A percentile compares a stretch with the other conserved stretches of the same genome.
Conservation (phyloP, 2,113 vertebrate species). For the Oreochromis spilurus region DNA sequence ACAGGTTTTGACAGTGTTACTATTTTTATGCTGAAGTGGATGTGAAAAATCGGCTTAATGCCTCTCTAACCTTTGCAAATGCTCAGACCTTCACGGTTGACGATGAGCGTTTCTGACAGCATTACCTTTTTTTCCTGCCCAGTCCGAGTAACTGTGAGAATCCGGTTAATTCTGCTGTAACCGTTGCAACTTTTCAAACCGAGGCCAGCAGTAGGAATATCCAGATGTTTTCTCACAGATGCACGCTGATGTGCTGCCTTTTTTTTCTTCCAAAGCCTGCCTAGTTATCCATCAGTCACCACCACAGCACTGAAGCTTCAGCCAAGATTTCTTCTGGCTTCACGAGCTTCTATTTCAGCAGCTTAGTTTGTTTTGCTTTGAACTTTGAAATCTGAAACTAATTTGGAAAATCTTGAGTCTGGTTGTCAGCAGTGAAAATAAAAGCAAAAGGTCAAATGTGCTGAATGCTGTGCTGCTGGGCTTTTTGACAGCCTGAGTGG, state of each 20-base stretch:
- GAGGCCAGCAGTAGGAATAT: background rate
- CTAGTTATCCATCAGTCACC: slow-evolving; percentile 15
- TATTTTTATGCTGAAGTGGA: background rate
- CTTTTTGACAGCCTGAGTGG: background rate
- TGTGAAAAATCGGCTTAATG: background rate
- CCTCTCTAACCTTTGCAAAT: background rate
- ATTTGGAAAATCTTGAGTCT: background rate
- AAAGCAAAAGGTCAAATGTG: background rate
- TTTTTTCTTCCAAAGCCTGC: background rate
- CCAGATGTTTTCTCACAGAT: slow-evolving; percentile 1
- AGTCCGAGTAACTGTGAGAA: background rate
- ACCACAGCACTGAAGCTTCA: background rate
- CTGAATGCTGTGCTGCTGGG: background rate
- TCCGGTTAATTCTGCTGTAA: background rate
- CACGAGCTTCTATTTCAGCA: slow-evolving; percentile 25
- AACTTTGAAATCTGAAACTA: slow-evolving; percentile 25
- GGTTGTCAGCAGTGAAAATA: background rate
- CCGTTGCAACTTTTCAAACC: background rate
- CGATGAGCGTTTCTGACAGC: background rate
- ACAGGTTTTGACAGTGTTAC: background rate
- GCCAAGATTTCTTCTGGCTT: slow-evolving; percentile 12
- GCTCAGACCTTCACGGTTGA: background rate
- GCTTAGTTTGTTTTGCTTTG: slow-evolving; percentile 14
- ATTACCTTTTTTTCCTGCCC: background rate
- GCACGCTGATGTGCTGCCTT: background rate